Percentiles rank a stretch among this genome's conserved stretches.
Evolutionary conservation across 1,140 invertebrate genomes (phyloP).

Genomic region (Myzus persicae): DNA sequence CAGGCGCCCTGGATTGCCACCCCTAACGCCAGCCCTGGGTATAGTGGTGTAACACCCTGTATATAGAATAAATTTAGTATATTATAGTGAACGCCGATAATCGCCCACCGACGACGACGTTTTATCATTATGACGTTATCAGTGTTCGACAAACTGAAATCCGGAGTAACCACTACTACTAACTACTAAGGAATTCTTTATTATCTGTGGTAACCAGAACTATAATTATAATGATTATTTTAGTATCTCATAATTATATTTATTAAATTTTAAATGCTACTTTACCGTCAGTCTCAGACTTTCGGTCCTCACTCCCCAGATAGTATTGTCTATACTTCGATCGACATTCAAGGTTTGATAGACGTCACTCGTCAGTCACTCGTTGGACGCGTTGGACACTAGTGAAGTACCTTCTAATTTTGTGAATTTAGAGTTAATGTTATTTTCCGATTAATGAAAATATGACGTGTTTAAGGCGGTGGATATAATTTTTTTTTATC

Average conservation of each 20-base stretch:
- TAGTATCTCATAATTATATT: neutral
- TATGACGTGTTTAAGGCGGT: neutral
- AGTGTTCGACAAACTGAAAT: conserved; percentile 30
- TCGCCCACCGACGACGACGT: neutral
- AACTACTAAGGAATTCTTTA: neutral
- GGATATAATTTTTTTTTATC: neutral
- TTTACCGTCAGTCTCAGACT: neutral
- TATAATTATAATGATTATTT: neutral
- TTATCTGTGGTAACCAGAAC: neutral
- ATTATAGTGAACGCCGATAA: neutral
- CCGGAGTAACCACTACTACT: neutral
- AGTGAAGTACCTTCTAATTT: neutral
- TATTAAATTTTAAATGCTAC: neutral
- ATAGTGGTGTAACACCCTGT: neutral
- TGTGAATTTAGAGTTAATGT: neutral
- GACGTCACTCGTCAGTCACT: neutral
- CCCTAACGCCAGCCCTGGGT: too few species aligned
- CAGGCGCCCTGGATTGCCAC: too few species aligned
- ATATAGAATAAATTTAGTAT: too few species aligned
- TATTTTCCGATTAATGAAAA: neutral
- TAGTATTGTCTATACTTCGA: neutral
- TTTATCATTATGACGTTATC: conserved; percentile 38
- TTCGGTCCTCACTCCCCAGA: neutral
- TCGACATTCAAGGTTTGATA: neutral
- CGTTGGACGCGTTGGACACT: neutral